Evolutionary conservation across 2,797 vertebrate genomes (phyloP).

Genomic region (Monodelphis domestica): DNA sequence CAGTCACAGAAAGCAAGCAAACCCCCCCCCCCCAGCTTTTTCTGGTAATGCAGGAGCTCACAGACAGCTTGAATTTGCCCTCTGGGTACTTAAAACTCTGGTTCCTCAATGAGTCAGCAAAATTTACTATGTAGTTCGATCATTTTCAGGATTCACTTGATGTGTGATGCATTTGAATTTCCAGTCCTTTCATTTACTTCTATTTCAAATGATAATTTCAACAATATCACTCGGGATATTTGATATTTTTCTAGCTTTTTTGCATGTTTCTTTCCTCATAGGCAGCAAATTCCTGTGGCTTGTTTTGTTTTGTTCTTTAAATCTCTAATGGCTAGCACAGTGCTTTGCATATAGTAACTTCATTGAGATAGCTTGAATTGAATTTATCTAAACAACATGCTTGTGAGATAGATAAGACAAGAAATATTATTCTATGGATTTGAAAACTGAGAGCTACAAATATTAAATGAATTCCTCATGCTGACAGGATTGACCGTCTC

Average conservation of each 20-base stretch:
- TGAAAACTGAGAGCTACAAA: background rate
- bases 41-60: too few species aligned
- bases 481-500: background rate
- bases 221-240: background rate
- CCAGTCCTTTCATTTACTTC: background rate
- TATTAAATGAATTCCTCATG: background rate
- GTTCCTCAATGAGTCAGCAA: background rate
- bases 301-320: background rate
- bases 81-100: too few species aligned
- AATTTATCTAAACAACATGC: background rate
- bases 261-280: background rate
- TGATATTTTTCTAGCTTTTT: background rate
- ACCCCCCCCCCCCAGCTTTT: too few species aligned
- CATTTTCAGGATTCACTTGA: background rate
- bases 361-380: background rate
- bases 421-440: background rate
- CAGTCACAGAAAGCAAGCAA: too few species aligned
- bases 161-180: background rate
- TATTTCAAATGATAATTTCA: background rate
- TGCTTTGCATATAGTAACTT: background rate
- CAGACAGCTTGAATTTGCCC: too few species aligned
- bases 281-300: background rate
- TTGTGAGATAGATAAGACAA: background rate
- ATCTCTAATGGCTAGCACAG: background rate
- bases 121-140: background rate